These are phyloP conservation scores for Empidonax traillii DNA, from an alignment of 2,113 vertebrate genomes.

Conservation along the genomic window DNA sequence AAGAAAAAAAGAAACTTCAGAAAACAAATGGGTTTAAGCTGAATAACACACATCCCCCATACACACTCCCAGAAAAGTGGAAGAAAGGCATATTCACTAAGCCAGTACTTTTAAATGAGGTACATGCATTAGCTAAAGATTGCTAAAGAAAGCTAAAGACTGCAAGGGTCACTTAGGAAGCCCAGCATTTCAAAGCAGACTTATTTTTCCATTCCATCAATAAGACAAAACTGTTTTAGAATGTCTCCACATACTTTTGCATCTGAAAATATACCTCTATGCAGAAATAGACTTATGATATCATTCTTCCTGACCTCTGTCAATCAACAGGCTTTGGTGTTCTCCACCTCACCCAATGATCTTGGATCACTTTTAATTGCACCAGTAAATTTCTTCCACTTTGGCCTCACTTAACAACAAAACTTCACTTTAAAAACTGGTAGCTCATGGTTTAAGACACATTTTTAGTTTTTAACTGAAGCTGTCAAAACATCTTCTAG, in stretches of 20 bases:
- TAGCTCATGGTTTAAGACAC: not conserved
- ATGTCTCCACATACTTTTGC: not conserved
- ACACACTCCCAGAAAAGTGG: not conserved
- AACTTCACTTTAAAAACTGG: not conserved
- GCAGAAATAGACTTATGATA: not conserved
- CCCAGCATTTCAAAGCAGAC: not conserved
- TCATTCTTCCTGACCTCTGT: not conserved
- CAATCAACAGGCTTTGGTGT: not conserved
- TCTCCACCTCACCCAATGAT: not conserved
- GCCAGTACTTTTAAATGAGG: not conserved
- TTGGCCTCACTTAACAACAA: not conserved
- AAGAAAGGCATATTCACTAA: not conserved
- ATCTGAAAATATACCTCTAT: not conserved
- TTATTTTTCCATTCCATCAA: not conserved
- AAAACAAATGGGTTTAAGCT: not conserved
- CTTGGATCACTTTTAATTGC: not conserved
- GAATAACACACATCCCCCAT: not conserved
- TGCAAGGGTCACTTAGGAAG: not conserved
- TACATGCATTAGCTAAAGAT: not conserved
- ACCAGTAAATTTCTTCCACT: not conserved
- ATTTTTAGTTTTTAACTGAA: not conserved
- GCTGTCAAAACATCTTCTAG: not conserved
- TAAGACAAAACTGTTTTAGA: not conserved
- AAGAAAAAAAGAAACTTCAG: not conserved
- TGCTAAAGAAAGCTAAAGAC: not conserved